A percentile compares a stretch with the other conserved stretches of the same genome.
Evolutionary conservation across 2,888 invertebrate genomes (phyloP).

Genomic region (Adelognathus sp.): DNA sequence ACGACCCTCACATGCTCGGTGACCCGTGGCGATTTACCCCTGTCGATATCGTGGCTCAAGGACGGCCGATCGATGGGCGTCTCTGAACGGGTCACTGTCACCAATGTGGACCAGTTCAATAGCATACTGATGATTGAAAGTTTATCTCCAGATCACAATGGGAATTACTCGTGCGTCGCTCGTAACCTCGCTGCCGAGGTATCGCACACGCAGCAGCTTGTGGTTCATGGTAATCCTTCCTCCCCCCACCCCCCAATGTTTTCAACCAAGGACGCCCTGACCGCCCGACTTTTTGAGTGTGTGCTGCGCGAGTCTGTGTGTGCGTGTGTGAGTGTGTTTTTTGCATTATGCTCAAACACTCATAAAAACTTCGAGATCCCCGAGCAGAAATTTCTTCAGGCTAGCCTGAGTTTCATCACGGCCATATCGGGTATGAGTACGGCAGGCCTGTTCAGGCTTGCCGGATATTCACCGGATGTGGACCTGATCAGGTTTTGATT

Average conservation of each 20-base stretch:
- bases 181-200: constrained; percentile 88
- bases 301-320: constrained; percentile 61
- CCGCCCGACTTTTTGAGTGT: constrained; percentile 68
- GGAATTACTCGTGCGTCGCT: constrained; percentile 90
- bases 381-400: too few relatives aligned
- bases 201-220: constrained; percentile 87
- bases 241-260: constrained; percentile 78
- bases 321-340: constrained; percentile 60
- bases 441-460: too few relatives aligned
- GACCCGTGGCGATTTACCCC: constrained; percentile 89
- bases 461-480: too few relatives aligned
- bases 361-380: too few relatives aligned
- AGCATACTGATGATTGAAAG: constrained; percentile 90
- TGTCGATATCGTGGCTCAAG: constrained; percentile 90
- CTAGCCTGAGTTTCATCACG: too few relatives aligned
- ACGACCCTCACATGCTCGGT: constrained; percentile 89
- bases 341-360: constrained; percentile 60
- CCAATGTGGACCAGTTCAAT: constrained; percentile 89
- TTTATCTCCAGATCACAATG: constrained; percentile 89
- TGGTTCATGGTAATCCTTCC: constrained; percentile 89
- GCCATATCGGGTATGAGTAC: too few relatives aligned
- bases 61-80: constrained; percentile 86
- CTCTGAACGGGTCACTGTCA: constrained; percentile 86
- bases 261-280: constrained; percentile 73
- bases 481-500: too few relatives aligned